A percentile compares a stretch with the other conserved stretches of the same genome.
Evolutionary conservation across 2,113 vertebrate genomes (phyloP).

Genomic region (Regulus satrapa): DNA sequence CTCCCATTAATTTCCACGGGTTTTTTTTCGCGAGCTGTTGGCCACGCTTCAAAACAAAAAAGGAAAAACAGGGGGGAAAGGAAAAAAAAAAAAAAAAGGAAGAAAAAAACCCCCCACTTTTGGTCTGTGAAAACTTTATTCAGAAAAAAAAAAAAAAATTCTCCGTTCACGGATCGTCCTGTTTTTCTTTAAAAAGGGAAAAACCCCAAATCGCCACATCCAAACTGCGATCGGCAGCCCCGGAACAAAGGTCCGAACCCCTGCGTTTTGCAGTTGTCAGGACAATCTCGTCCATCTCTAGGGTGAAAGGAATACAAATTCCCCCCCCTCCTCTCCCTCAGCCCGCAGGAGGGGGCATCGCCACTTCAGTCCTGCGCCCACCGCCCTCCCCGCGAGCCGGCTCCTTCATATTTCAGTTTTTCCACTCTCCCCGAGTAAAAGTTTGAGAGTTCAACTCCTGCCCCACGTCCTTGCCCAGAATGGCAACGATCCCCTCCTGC

Average conservation of each 20-base stretch:
- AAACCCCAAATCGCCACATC: not conserved
- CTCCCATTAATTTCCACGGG: not conserved
- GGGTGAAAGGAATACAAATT: not conserved
- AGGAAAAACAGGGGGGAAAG: too few relatives aligned
- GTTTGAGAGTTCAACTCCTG: not conserved
- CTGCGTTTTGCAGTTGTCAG: constrained; percentile 13
- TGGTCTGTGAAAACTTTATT: not conserved
- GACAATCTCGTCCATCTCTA: constrained; percentile 6
- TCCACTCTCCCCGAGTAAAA: not conserved
- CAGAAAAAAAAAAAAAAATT: not conserved
- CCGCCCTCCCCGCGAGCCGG: not conserved
- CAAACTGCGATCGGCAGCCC: not conserved
- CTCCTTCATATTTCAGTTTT: not conserved
- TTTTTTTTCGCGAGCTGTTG: not conserved
- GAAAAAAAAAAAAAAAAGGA: fast-evolving
- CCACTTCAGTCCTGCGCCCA: not conserved
- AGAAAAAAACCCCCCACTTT: too few relatives aligned
- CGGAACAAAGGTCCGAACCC: constrained; percentile 25
- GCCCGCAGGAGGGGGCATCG: not conserved
- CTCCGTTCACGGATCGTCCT: not conserved
- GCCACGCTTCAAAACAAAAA: not conserved
- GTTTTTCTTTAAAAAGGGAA: not conserved
- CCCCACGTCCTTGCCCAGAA: not conserved
- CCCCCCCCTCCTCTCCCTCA: not conserved
- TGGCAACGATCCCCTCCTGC: not conserved